A percentile compares a stretch with the other conserved stretches of the same genome.
These are phyloP conservation scores for Aselliscus stoliczkanus DNA, from an alignment of 2,797 vertebrate genomes.

Conservation along the genomic window DNA sequence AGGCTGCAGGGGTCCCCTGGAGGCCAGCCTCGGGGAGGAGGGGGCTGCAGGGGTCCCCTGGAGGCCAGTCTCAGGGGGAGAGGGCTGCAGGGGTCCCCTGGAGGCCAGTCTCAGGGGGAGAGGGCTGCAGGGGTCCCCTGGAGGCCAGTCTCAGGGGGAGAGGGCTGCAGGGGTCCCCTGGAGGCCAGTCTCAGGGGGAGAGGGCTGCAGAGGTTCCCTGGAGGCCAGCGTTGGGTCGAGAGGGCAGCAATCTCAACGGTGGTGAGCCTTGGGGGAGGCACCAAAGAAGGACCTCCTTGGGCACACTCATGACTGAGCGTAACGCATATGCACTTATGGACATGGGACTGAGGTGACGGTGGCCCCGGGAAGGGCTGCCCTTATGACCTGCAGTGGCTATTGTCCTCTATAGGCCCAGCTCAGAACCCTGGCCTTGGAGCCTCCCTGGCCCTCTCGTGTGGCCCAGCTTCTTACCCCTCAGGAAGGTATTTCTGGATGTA, in stretches of 20 bases:
- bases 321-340: neutral
- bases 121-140: no score
- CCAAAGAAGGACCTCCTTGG: neutral
- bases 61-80: no score
- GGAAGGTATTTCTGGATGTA: constrained; percentile 87
- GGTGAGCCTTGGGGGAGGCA: neutral
- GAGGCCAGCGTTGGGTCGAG: no score
- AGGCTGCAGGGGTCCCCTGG: neutral
- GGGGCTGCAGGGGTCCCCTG: no score
- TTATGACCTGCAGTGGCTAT: neutral
- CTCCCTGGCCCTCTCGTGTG: neutral
- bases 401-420: neutral
- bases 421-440: neutral
- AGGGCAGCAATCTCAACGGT: neutral
- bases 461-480: constrained; percentile 80
- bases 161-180: no score
- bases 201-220: no score
- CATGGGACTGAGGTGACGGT: neutral
- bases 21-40: neutral
- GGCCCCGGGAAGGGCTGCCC: no score
- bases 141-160: neutral
- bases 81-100: neutral
- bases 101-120: no score
- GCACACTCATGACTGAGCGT: neutral
- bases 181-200: neutral